Evolutionary conservation across 2,113 vertebrate genomes (phyloP).

Genomic region (Phodopus roborovskii): DNA sequence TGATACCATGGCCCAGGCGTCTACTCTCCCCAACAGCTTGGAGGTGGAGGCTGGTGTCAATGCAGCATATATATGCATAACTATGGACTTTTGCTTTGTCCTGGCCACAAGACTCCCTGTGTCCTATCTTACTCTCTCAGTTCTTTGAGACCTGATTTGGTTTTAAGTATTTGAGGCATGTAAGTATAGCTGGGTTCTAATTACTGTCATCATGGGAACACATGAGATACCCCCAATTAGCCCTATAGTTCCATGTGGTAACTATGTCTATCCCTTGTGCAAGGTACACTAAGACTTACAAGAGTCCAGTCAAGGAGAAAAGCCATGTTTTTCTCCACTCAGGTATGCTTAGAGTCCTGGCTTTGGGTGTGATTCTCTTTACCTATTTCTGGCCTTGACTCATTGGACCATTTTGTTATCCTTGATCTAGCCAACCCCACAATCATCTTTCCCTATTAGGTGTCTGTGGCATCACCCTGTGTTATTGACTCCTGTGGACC

Average conservation of each 20-base stretch:
- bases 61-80: rapidly evolving
- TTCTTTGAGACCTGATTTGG: background rate
- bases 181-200: background rate
- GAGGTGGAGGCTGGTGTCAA: too few relatives aligned
- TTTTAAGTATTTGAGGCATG: background rate
- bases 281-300: rapidly evolving
- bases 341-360: too few relatives aligned
- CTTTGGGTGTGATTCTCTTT: background rate
- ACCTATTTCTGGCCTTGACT: background rate
- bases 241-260: background rate
- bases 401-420: background rate
- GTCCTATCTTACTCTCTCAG: background rate
- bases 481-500: background rate
- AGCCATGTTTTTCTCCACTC: background rate
- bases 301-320: too few relatives aligned
- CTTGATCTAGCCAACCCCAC: background rate
- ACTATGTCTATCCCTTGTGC: too few relatives aligned
- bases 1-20: background rate
- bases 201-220: background rate
- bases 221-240: background rate
- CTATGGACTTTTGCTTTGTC: background rate
- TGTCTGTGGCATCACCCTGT: background rate
- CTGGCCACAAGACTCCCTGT: background rate
- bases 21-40: background rate
- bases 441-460: background rate